These are phyloP conservation scores for Argyra leucocephala DNA, from an alignment of 2,888 invertebrate species.

Conservation along the genomic window DNA sequence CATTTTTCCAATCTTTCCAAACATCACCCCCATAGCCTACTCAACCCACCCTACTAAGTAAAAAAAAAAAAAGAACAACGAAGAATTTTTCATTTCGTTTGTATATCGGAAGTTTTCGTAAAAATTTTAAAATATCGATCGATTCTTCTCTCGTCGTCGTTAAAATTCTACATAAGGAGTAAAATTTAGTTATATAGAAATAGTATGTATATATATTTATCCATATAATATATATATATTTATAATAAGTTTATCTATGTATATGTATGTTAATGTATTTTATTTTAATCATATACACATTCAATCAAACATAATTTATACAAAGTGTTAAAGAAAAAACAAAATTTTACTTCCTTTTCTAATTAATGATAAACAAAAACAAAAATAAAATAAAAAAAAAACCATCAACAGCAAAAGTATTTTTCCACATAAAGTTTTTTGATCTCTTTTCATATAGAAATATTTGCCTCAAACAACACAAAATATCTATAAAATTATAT, in stretches of 20 bases:
- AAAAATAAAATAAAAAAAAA: neutral
- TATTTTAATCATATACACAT: no score
- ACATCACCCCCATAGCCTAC: no score
- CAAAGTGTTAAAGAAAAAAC: neutral
- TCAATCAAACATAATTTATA: no score
- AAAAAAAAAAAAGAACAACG: neutral
- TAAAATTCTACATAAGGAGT: no score
- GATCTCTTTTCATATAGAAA: no score
- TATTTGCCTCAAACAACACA: no score
- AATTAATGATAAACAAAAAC: neutral
- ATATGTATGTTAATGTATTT: neutral
- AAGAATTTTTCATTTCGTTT: neutral
- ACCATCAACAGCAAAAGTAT: neutral
- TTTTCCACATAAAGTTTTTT: neutral
- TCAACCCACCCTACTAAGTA: no score
- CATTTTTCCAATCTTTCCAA: no score
- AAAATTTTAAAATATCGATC: conserved; percentile 5
- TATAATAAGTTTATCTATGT: neutral
- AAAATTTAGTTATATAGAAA: no score
- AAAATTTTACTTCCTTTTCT: neutral
- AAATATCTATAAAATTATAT: no score
- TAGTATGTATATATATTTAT: neutral
- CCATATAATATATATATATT: no score
- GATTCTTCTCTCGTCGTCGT: neutral
- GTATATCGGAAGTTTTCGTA: neutral